Base-by-base conservation (phyloP, 2,797 vertebrate species). In the Manis javanica region DNA sequence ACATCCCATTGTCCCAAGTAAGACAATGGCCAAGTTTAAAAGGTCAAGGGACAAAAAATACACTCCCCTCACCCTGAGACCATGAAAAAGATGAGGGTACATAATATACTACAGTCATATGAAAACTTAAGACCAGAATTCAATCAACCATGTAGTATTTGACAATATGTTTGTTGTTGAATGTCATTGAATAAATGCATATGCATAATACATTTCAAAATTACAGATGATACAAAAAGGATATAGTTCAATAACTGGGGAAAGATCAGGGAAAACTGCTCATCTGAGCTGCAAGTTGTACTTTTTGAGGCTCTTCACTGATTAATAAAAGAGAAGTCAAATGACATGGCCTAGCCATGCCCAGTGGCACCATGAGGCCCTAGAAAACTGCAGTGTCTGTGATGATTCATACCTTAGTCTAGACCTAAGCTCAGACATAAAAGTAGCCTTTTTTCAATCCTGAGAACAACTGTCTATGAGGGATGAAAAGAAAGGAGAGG, bases 401-500 rank as follows among this genome's bases (percentile, higher is more conserved):
- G 74, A 71, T 75, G 79, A 93, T 51, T 92, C 39, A 42, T 74
- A 79, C 59, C 69, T 96, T 87, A 79, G 93, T 77, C 57, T 71
- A 91, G 39, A 87, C 42, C 71, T 94, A 83, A 90, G 31, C 75
- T 75, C 69, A 31, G 9, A 37, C 42, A 84, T 51, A 21, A 83
- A 90, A 84, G 24, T 61, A 84, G 57, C 61, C 15, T 75, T 77
- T 77, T 57, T 51, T 51, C 59, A 84, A 81, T 69, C 46, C 64
- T 64, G 64, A 84, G 66, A 81, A 29, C 18, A 59, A 69, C 66
- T 81, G 6, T 87, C 72, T 84, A 2, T 42, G 46, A 75, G n/a
- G 19, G 14, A 85, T 77, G 34, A 69, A 77, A 87, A 51, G 39
- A 83, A 85, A 77, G 34, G 72, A 23, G 46, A 63, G n/a, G 46